Base-by-base conservation (phyloP, 2,797 vertebrate genomes). In the Chelmon rostratus region DNA sequence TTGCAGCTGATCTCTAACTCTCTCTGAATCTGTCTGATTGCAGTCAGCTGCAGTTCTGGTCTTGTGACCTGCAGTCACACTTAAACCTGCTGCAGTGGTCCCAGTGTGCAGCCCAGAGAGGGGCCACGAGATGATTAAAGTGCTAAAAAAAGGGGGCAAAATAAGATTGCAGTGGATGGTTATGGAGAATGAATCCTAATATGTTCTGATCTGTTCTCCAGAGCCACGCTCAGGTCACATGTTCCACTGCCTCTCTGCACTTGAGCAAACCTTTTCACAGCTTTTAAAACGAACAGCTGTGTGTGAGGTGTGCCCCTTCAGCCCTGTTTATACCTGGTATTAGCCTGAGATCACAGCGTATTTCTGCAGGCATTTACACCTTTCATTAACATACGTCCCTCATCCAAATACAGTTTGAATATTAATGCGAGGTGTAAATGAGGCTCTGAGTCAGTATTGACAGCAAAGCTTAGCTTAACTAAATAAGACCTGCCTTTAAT, bases 1-100 rank as follows among this genome's bases (percentile, higher is more conserved):
- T 1, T n/a, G 28, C 46, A n/a, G 11, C 40, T 1, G 18, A 38
- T 21, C 6, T 28, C 8, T 1, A n/a, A 18, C 0, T 38, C 9
- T 31, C 47, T 65, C 64, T 19, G 47, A 9, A 49, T 53, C 44
- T 73, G 64, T 3, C 62, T 44, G 42, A 52, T 68, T 31, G 35
- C 4, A 40, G 46, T 59, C 9, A 13, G 62, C 40, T 46, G 66
- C 38, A 33, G 25, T 15, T 31, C 62, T 15, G 37, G 53, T 49
- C 59, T 59, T 13, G 25, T 78, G 58, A 82, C 23, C 50, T 35
- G 1, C 0, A 23, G 28, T 70, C 56, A 75, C 50, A 63, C 23
- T 42, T 40, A 58, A 23, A 37, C 47, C 56, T 37, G 31, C 40
- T 42, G 46, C 11, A 78, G 53, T 18, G 23, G 54, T 16, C 16